Evolutionary conservation across 2,888 invertebrate genomes (phyloP).

Genomic region (Isoperla grammatica): DNA sequence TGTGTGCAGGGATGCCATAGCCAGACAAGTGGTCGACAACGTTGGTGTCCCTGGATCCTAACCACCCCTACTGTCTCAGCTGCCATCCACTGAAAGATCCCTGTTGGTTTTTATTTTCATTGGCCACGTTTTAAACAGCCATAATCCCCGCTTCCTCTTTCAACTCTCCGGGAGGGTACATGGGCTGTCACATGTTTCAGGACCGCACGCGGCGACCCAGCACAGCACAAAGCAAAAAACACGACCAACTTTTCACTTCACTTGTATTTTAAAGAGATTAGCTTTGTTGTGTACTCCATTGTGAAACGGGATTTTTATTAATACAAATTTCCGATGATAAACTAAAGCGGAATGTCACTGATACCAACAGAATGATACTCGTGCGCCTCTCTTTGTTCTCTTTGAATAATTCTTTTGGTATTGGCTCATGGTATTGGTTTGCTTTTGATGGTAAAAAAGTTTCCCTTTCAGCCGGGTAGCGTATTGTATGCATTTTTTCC

Average conservation of each 20-base stretch:
- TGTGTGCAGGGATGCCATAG: too few species aligned
- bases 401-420: too few species aligned
- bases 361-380: too few species aligned
- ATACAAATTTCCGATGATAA: too few species aligned
- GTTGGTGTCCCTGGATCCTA: too few species aligned
- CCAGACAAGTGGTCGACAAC: too few species aligned
- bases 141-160: conserved; percentile 12
- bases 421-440: not conserved
- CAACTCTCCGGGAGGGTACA: not conserved
- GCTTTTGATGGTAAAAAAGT: not conserved
- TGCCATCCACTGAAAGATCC: conserved; percentile 10
- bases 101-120: conserved; percentile 18
- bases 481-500: not conserved
- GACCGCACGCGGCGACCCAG: conserved; percentile 4
- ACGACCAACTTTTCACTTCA: conserved; percentile 5
- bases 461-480: not conserved
- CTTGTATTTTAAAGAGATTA: conserved; percentile 13
- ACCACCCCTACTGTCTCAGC: conserved; percentile 4
- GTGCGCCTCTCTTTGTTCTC: too few species aligned
- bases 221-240: conserved; percentile 8
- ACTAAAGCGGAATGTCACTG: too few species aligned
- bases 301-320: too few species aligned
- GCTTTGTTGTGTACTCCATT: not conserved
- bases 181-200: conserved; percentile 4
- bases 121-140: conserved; percentile 17